Evolutionary conservation across 2,888 invertebrate genomes (phyloP).

Genomic region (Eulithis testata): DNA sequence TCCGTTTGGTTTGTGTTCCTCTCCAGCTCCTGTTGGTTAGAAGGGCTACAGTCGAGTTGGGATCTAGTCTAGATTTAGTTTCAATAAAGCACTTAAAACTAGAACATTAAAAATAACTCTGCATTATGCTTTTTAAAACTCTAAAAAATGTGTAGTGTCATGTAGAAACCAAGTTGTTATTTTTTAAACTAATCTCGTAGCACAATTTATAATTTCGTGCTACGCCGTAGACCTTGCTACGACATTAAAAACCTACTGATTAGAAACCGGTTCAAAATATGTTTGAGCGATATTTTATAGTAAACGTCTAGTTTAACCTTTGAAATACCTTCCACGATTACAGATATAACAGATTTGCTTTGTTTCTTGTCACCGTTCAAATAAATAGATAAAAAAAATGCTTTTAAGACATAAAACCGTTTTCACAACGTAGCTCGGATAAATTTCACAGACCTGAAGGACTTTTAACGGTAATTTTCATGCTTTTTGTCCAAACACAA

Average conservation of each 20-base stretch:
- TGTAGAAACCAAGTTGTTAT: not conserved
- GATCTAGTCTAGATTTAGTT: conserved; percentile 49
- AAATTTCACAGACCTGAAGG: conserved; percentile 31
- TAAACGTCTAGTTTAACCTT: not conserved
- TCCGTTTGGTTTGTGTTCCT: conserved; percentile 92
- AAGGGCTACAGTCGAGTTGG: conserved; percentile 67
- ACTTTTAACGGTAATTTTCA: conserved; percentile 33
- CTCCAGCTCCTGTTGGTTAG: conserved; percentile 87
- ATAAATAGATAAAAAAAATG: not conserved
- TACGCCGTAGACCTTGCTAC: conserved; percentile 57
- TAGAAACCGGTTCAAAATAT: not conserved
- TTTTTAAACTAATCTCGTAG: conserved; percentile 28
- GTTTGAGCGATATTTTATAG: not conserved
- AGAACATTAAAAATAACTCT: not conserved
- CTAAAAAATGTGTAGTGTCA: not conserved
- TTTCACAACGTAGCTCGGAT: conserved; percentile 3
- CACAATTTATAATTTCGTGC: conserved; percentile 18
- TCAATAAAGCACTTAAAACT: conserved; percentile 35
- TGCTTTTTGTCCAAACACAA: conserved; percentile 26
- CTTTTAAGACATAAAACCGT: not conserved
- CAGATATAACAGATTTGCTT: no score
- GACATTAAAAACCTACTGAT: conserved; percentile 23
- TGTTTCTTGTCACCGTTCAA: no score
- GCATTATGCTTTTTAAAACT: not conserved
- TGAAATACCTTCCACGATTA: not conserved